Conservation (phyloP, 2,797 vertebrate species). For the Neosilurus mollespiculum region DNA sequence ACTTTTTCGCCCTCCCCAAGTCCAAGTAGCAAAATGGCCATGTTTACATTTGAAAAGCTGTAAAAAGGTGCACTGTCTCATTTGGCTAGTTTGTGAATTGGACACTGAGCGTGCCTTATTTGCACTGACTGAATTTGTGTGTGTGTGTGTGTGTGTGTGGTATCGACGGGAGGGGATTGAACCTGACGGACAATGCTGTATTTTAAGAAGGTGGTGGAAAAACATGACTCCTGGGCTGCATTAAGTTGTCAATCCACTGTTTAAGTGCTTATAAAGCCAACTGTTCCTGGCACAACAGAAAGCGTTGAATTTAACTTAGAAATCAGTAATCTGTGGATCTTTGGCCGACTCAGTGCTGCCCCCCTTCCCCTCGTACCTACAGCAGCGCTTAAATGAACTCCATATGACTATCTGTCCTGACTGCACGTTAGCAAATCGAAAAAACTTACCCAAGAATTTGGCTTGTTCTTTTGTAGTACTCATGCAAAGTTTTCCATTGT, state of each 20-base stretch:
- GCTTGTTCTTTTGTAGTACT: slow-evolving; percentile 49
- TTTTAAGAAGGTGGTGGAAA: neutral
- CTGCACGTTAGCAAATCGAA: slow-evolving; percentile 56
- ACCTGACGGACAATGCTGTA: neutral
- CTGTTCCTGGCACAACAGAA: slow-evolving; percentile 44
- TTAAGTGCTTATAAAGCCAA: slow-evolving; percentile 44
- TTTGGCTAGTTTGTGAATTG: slow-evolving; percentile 25
- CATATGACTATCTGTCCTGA: slow-evolving; percentile 61
- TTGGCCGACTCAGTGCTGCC: slow-evolving; percentile 40
- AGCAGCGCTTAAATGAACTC: slow-evolving; percentile 68
- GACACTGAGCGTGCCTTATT: slow-evolving; percentile 38
- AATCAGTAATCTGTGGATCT: slow-evolving; percentile 59
- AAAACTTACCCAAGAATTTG: slow-evolving; percentile 49
- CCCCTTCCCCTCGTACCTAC: slow-evolving; percentile 61
- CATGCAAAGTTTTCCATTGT: slow-evolving; percentile 65
- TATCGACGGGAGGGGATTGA: neutral
- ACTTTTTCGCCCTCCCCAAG: neutral
- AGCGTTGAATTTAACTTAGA: slow-evolving; percentile 49
- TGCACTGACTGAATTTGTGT: slow-evolving; percentile 9
- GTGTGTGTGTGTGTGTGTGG: neutral
- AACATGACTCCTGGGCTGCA: slow-evolving; percentile 30
- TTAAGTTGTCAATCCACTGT: slow-evolving; percentile 46
- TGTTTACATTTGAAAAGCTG: slow-evolving; percentile 61
- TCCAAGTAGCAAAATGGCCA: slow-evolving; percentile 19
- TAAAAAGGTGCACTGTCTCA: slow-evolving; percentile 45